Evolutionary conservation across 2,888 invertebrate species (phyloP).

Genomic region (Nephrotoma appendiculata): DNA sequence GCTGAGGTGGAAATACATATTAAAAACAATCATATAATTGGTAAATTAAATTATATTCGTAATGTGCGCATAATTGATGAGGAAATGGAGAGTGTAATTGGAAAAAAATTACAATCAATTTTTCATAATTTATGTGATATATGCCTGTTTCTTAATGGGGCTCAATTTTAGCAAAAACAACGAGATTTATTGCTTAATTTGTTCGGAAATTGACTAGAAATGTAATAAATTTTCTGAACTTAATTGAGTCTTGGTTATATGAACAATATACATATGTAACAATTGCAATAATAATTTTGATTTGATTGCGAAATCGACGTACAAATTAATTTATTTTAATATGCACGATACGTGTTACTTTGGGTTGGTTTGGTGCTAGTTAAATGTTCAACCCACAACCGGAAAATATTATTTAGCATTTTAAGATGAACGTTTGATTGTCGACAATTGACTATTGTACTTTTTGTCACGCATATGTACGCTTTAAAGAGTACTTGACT

Average conservation of each 20-base stretch:
- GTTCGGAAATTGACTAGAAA: not conserved
- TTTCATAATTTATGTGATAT: not conserved
- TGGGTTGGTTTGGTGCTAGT: too few species aligned
- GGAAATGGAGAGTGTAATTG: not conserved
- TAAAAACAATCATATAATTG: not conserved
- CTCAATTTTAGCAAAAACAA: not conserved
- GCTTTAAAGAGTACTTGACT: too few species aligned
- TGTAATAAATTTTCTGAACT: not conserved
- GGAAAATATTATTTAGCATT: too few species aligned
- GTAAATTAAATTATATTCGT: not conserved
- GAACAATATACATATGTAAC: not conserved
- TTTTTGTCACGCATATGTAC: too few species aligned
- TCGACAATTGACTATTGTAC: too few species aligned
- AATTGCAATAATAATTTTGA: not conserved
- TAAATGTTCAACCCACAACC: too few species aligned
- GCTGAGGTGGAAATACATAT: not conserved
- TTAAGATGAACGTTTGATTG: too few species aligned
- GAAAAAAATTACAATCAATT: not conserved
- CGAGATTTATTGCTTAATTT: not conserved
- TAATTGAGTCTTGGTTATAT: not conserved
- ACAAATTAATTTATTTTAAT: too few species aligned
- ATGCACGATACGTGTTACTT: too few species aligned
- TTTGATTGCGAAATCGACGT: not conserved
- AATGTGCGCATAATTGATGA: not conserved
- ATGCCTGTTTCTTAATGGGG: not conserved